A percentile compares a stretch with the other conserved stretches of the same genome.
Evolutionary conservation across 2,888 invertebrate species (phyloP).

Genomic region (Eueremaeus valkanovi): DNA sequence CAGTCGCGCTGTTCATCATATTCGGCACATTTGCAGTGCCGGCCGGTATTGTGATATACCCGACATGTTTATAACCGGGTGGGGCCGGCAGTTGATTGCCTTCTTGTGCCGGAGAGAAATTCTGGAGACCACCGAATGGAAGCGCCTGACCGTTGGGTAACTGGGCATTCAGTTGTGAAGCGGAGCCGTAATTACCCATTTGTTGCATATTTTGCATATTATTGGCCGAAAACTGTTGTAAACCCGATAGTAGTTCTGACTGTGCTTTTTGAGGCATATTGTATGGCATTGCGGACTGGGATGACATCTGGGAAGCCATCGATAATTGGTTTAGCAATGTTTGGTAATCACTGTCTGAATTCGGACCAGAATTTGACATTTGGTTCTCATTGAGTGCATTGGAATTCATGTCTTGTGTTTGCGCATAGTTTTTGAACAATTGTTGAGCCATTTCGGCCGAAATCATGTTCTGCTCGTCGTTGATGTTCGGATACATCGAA

Average conservation of each 20-base stretch:
- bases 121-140: conserved; percentile 28
- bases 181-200: neutral
- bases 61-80: conserved; percentile 41
- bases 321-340: neutral
- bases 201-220: neutral
- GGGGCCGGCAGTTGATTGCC: conserved; percentile 39
- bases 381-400: conserved; percentile 23
- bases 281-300: neutral
- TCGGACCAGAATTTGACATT: neutral
- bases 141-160: neutral
- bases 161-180: neutral
- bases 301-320: neutral
- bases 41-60: conserved; percentile 40
- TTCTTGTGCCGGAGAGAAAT: conserved; percentile 38
- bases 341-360: neutral
- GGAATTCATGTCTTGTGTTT: neutral
- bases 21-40: conserved; percentile 36
- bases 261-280: conserved; percentile 7
- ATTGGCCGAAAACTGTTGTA: neutral
- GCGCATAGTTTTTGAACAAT: conserved; percentile 3
- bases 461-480: conserved; percentile 33
- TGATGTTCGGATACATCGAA: neutral
- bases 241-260: neutral
- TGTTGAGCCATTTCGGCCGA: conserved; percentile 34
- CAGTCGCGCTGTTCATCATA: conserved; percentile 15